Percentiles rank a stretch among this genome's conserved stretches.
Evolutionary conservation across 1,140 invertebrate genomes (phyloP).

Genomic region (Brachionus rubens): DNA sequence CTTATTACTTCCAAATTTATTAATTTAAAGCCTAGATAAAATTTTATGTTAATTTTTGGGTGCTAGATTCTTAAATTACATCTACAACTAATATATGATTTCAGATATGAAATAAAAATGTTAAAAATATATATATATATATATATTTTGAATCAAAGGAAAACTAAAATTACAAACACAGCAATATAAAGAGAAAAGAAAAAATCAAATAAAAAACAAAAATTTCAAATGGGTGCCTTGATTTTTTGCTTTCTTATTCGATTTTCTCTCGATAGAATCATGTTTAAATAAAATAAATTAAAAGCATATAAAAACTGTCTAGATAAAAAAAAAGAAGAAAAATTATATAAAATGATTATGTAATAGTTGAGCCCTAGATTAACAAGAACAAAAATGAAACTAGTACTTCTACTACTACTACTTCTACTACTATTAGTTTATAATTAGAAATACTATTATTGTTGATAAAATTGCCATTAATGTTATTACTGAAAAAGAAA

Average conservation of each 20-base stretch:
- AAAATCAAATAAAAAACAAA: not conserved
- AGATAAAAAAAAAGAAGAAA: conserved; percentile 32
- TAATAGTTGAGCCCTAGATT: conserved; percentile 19
- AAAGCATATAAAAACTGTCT: conserved; percentile 33
- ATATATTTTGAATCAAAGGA: not conserved
- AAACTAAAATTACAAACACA: conserved; percentile 25
- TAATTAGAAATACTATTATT: conserved; percentile 19
- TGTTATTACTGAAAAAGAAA: not conserved
- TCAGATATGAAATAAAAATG: too few species aligned
- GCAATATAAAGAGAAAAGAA: not conserved
- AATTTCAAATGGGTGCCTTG: conserved; percentile 3
- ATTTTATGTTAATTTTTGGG: not conserved
- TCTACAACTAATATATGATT: too few species aligned
- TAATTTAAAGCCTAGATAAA: not conserved
- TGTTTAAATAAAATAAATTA: conserved; percentile 38
- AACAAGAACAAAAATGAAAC: not conserved
- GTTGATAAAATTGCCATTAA: conserved; percentile 8
- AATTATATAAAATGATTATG: conserved; percentile 8
- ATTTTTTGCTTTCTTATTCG: conserved; percentile 31
- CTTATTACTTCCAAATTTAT: conserved; percentile 24
- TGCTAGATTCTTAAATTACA: too few species aligned
- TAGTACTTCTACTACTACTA: not conserved
- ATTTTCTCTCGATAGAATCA: conserved; percentile 27
- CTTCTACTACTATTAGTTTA: not conserved
- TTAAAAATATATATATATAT: not conserved